Conservation (phyloP, 2,888 invertebrate genomes). For the Aspidiotus destructor region DNA sequence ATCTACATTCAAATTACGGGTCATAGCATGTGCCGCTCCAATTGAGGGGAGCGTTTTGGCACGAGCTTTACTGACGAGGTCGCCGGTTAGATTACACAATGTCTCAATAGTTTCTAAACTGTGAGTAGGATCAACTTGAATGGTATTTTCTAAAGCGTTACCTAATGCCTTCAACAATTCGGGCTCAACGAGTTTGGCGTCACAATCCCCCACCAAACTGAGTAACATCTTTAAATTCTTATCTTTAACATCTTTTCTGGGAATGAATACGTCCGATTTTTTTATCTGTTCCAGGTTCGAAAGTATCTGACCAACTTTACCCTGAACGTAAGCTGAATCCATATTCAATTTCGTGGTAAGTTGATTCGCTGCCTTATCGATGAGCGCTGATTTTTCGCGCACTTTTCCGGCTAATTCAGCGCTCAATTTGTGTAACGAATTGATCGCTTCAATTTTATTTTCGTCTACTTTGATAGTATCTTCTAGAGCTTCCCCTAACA, state of each 20-base stretch:
- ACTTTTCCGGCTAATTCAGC: constrained; percentile 6
- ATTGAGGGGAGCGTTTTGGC: constrained; percentile 1
- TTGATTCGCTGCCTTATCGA: constrained; percentile 38
- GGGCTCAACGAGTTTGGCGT: background rate
- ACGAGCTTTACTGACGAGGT: constrained; percentile 15
- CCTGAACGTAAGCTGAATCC: constrained; percentile 43
- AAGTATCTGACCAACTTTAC: constrained; percentile 45
- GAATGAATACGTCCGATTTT: background rate
- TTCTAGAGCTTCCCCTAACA: constrained; percentile 10
- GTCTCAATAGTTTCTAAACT: constrained; percentile 1
- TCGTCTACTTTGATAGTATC: constrained; percentile 10
- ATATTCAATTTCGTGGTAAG: constrained; percentile 41
- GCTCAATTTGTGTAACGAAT: constrained; percentile 3
- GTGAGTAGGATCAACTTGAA: constrained; percentile 3
- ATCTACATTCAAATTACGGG: background rate
- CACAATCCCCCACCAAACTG: constrained; percentile 10
- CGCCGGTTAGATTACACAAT: background rate
- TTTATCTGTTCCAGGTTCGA: constrained; percentile 36
- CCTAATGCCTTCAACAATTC: constrained; percentile 11
- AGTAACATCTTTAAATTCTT: constrained; percentile 12
- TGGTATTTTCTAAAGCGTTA: constrained; percentile 11
- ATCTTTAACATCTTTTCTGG: background rate
- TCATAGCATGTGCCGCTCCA: background rate
- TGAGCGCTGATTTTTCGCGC: constrained; percentile 39
- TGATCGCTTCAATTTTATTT: constrained; percentile 11